phyloP scores from a whole-genome alignment of 1,140 invertebrate genomes.

The Drusus annulatus region DNA sequence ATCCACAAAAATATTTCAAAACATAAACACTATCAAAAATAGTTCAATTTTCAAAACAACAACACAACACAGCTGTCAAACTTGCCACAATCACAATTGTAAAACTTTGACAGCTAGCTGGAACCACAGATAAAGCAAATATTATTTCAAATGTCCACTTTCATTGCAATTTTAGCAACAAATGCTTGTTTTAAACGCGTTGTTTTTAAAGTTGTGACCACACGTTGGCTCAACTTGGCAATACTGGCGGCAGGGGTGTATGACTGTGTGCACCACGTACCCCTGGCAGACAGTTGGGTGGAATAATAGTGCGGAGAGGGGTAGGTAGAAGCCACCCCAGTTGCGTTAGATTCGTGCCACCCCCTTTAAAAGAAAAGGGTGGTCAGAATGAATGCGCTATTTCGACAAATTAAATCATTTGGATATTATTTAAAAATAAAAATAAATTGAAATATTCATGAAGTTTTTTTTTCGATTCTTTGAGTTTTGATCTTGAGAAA shows the following conservation, averaged over 20 bases:
- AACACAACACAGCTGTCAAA: constrained; percentile 1
- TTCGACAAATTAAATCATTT: too few species aligned
- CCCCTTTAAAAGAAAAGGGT: not conserved
- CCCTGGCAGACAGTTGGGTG: constrained; percentile 11
- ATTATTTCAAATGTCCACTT: not conserved
- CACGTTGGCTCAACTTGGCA: constrained; percentile 28
- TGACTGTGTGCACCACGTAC: too few species aligned
- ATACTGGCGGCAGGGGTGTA: constrained; percentile 22
- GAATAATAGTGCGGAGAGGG: constrained; percentile 1
- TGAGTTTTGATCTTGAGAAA: too few species aligned
- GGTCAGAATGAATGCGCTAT: not conserved
- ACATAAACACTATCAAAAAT: too few species aligned
- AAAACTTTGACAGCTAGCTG: not conserved
- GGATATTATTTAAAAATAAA: too few species aligned
- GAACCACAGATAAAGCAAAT: too few species aligned
- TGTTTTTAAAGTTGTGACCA: constrained; percentile 37
- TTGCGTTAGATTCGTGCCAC: constrained; percentile 39
- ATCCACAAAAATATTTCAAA: too few species aligned
- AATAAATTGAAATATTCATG: too few species aligned
- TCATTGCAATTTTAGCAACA: not conserved
- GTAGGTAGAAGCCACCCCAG: constrained; percentile 13
- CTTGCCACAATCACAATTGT: not conserved
- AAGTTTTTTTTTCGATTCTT: too few species aligned
- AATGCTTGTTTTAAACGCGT: not conserved
- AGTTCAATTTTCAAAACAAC: too few species aligned